Conservation (phyloP, 2,797 vertebrate genomes). For the Crenuchus spilurus region DNA sequence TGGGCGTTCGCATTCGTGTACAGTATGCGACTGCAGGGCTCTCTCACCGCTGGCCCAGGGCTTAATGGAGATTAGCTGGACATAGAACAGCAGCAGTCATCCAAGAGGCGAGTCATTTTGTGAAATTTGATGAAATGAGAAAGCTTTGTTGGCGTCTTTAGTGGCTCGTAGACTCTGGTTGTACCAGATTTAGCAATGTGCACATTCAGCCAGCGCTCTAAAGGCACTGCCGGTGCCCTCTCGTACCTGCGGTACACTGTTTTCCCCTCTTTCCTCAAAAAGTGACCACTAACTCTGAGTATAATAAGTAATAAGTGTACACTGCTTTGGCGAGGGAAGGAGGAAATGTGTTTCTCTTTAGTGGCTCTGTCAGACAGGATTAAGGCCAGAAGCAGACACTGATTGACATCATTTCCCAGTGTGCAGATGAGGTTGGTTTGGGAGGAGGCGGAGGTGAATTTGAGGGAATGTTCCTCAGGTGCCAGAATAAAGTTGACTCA, state of each 20-base stretch:
- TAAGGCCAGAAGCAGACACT: constrained; percentile 51
- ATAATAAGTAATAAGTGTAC: neutral
- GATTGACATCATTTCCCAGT: constrained; percentile 69
- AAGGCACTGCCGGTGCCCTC: neutral
- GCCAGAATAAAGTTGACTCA: constrained; percentile 72
- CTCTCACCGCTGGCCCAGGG: neutral
- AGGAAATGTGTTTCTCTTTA: constrained; percentile 63
- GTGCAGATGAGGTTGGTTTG: constrained; percentile 61
- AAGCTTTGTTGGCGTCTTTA: neutral
- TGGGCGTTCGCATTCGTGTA: neutral
- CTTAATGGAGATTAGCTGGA: neutral
- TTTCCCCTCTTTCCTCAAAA: neutral
- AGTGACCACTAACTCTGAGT: neutral
- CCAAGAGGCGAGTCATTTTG: neutral
- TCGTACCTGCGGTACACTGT: neutral
- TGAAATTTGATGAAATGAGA: neutral
- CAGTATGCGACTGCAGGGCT: neutral
- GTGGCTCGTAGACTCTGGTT: neutral
- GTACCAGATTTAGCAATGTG: neutral
- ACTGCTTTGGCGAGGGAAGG: neutral
- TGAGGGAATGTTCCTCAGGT: constrained; percentile 57
- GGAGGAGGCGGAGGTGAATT: constrained; percentile 61
- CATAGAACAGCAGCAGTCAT: neutral
- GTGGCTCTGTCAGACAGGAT: constrained; percentile 50
- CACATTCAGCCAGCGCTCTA: neutral